Evolutionary conservation across 2,888 invertebrate species (phyloP), one percentile per base, ranked within the genome.

Genomic region (Podabrus alpinus): DNA sequence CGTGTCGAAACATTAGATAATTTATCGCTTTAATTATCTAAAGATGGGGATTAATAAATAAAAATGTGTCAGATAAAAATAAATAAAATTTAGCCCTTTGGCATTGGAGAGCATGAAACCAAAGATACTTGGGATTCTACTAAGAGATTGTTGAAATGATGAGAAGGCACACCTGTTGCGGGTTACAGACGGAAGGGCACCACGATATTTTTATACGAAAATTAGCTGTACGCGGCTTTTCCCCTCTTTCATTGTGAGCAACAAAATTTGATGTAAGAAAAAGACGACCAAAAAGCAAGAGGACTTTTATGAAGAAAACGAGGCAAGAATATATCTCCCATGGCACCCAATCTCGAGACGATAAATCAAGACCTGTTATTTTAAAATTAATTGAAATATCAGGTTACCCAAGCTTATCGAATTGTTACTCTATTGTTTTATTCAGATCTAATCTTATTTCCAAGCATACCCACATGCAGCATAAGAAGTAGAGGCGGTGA

Each of bases 321-420:
- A 75, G 66, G 72, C 69, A 84, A 87, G 88, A 85, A 86, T 86
- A 83, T 83, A 88, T 85, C 87, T 89, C 86, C 88, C 89, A 88
- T 80, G 85, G 82, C 79, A 84, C 81, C 79, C 82, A 82, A 64
- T 21, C 83, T 79, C 82, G 82, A 83, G 82, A 84, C 82, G 81
- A 85, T 86, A 86, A 85, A 85, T 86, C 85, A 85, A 83, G 82
- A 80, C 80, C 84, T 83, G 84, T 84, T 85, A 83, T 84, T 84
- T 84, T 83, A 82, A 85, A 85, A 86, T 85, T 86, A 86, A 86
- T 86, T 86, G 85, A 86, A 85, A 85, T 85, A 85, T 85, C 85
- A 84, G 84, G 85, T 85, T 85, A 84, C 85, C 81, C 79, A 79
- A 76, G 80, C 82, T 83, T 82, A 83, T 82, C 83, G 80, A 81